These are phyloP conservation scores for Alosa alosa DNA, from an alignment of 2,113 vertebrate genomes.

Conservation along the genomic window DNA sequence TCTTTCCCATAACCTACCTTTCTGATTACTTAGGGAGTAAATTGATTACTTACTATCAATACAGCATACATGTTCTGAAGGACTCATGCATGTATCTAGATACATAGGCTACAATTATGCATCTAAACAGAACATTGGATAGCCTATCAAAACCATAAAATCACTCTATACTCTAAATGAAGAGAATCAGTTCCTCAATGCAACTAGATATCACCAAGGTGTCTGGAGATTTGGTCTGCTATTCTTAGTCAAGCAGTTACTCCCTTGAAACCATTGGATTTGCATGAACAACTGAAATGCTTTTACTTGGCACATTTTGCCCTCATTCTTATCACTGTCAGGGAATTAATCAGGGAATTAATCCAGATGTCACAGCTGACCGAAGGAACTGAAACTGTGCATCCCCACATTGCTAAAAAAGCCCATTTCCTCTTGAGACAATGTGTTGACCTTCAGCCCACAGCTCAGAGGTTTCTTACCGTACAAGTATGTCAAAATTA, in stretches of 20 bases:
- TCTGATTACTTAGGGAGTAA: no score
- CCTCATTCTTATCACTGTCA: background rate
- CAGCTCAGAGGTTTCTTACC: background rate
- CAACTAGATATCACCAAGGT: background rate
- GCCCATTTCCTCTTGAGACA: background rate
- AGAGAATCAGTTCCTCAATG: background rate
- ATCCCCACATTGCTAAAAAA: background rate
- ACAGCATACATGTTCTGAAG: no score
- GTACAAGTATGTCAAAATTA: background rate
- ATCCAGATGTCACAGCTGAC: background rate
- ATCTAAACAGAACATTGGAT: no score
- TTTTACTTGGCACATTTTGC: background rate
- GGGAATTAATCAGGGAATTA: background rate
- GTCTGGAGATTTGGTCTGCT: background rate
- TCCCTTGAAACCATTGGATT: background rate
- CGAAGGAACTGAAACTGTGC: background rate
- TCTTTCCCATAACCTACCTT: no score
- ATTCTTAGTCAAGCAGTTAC: background rate
- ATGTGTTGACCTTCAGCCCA: background rate
- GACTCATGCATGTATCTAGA: no score
- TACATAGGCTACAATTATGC: no score
- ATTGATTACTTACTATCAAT: no score
- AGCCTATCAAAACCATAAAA: background rate
- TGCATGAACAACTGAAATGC: background rate
- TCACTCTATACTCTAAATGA: background rate